Conservation (phyloP, 2,888 invertebrate species). For the Selenia dentaria region DNA sequence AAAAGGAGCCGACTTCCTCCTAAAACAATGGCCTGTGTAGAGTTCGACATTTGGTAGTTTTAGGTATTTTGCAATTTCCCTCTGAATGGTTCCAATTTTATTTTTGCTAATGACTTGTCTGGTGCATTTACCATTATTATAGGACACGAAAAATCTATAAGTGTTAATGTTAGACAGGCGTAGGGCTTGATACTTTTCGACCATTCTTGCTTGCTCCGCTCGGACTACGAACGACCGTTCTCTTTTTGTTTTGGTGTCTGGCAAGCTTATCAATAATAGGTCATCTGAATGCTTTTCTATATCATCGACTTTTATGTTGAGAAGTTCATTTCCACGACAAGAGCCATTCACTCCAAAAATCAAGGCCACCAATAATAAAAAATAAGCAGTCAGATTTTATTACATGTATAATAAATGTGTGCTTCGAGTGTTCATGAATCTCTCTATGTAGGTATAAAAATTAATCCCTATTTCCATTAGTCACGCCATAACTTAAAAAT, state of each 20-base stretch:
- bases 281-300: not conserved
- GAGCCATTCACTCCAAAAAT: too few relatives aligned
- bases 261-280: not conserved
- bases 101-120: not conserved
- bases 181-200: not conserved
- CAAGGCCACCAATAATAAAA: too few relatives aligned
- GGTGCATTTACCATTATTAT: not conserved
- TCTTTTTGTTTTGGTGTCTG: not conserved
- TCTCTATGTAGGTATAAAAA: too few relatives aligned
- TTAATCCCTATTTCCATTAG: too few relatives aligned
- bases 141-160: not conserved
- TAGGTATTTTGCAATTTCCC: not conserved
- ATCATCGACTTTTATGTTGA: not conserved
- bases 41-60: not conserved
- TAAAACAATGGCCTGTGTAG: not conserved
- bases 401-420: too few relatives aligned
- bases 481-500: too few relatives aligned
- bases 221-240: not conserved
- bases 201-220: not conserved
- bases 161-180: not conserved
- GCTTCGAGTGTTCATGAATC: too few relatives aligned
- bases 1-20: not conserved
- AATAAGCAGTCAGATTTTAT: too few relatives aligned
- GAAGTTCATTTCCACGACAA: too few relatives aligned
- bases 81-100: not conserved